Evolutionary conservation across 2,797 vertebrate genomes (phyloP).

Genomic region (Amphiprion clarkii): DNA sequence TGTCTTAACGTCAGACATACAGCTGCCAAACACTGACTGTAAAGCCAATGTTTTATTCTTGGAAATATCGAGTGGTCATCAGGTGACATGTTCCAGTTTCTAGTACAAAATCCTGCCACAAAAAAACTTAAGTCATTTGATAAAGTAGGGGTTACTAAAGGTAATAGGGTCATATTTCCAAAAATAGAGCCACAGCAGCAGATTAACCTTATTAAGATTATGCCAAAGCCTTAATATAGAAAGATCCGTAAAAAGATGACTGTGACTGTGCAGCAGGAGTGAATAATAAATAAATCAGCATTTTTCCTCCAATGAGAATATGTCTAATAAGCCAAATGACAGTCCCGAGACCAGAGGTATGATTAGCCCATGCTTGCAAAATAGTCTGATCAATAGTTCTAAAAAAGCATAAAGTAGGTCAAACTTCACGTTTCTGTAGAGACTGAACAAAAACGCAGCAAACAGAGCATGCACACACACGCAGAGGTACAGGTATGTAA

Average conservation of each 20-base stretch:
- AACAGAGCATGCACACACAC: slow-evolving; percentile 13
- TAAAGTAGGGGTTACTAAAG: neutral
- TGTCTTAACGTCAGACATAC: neutral
- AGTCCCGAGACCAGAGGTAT: too few relatives aligned
- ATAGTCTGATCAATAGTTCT: too few relatives aligned
- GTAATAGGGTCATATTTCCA: neutral
- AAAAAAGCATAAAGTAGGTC: too few relatives aligned
- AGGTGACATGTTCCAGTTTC: neutral
- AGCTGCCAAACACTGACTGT: neutral
- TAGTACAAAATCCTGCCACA: neutral
- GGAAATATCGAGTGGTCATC: neutral
- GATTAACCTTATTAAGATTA: neutral
- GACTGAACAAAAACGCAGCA: neutral
- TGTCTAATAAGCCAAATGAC: too few relatives aligned
- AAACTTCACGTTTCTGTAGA: neutral
- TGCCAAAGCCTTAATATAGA: slow-evolving; percentile 2
- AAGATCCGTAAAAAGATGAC: neutral
- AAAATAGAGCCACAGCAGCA: slow-evolving; percentile 18
- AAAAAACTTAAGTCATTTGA: neutral
- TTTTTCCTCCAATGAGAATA: too few relatives aligned
- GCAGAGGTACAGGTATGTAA: neutral
- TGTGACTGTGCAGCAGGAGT: too few relatives aligned
- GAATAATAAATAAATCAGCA: too few relatives aligned
- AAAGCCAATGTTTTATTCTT: neutral
- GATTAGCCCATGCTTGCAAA: neutral